These are phyloP conservation scores for honey bee (Apis mellifera) DNA, from an alignment of 1,140 invertebrate species.

Conservation along the genomic window Amel_HAv3.1 CM009932.2:5288501-5289000, in stretches of 20 bases:
- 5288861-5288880: background rate
- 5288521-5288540: conserved; percentile 33
- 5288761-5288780: conserved; percentile 44
- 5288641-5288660: conserved; percentile 23
- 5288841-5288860: conserved; percentile 13
- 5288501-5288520: conserved; percentile 73
- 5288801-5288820: conserved; percentile 54
- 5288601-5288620: background rate
- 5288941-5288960: conserved; percentile 78
- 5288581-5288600: conserved; percentile 10
- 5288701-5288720: conserved; percentile 74
- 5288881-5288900: conserved; percentile 35
- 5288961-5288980: conserved; percentile 47
- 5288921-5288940: conserved; percentile 78
- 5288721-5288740: conserved; percentile 54
- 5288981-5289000: conserved; percentile 52
- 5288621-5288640: background rate
- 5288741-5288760: background rate
- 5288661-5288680: conserved; percentile 1
- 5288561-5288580: conserved; percentile 59
- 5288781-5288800: conserved; percentile 73
- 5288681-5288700: conserved; percentile 65
- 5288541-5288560: conserved; percentile 23
- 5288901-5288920: conserved; percentile 65
- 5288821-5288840: conserved; percentile 11